These are phyloP conservation scores for Psix sp. DNA, from an alignment of 1,140 invertebrate species.

Conservation along the genomic window DNA sequence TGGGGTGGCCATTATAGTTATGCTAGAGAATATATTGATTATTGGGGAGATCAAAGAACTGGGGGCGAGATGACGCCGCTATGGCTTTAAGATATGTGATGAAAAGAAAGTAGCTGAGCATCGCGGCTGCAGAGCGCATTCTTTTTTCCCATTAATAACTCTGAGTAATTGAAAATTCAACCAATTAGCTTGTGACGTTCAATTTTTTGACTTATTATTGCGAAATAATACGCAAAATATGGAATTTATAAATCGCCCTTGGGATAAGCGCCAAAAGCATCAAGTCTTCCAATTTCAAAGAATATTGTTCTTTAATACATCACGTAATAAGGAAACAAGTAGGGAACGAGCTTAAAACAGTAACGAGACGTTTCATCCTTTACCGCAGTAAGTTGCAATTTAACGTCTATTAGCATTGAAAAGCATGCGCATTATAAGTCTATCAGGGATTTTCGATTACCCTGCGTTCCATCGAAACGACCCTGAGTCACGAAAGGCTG, in stretches of 20 bases:
- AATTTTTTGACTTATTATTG: slow-evolving; percentile 28
- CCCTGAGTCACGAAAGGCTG: slow-evolving; percentile 54
- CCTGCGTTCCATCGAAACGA: slow-evolving; percentile 34
- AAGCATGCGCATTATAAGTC: slow-evolving; percentile 44
- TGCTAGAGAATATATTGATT: slow-evolving; percentile 77
- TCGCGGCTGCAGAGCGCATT: slow-evolving; percentile 37
- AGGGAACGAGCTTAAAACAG: slow-evolving; percentile 33
- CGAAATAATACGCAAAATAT: slow-evolving; percentile 21
- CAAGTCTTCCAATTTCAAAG: slow-evolving; percentile 51
- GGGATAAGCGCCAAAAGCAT: slow-evolving; percentile 30
- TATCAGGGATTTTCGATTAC: slow-evolving; percentile 53
- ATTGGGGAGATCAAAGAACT: slow-evolving; percentile 76
- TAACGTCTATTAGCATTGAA: slow-evolving; percentile 56
- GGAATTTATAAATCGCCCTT: slow-evolving; percentile 34
- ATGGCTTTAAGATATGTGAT: slow-evolving; percentile 61
- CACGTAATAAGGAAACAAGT: slow-evolving; percentile 48
- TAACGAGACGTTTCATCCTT: slow-evolving; percentile 45
- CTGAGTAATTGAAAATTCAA: slow-evolving; percentile 23
- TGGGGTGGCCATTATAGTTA: slow-evolving; percentile 76
- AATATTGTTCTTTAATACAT: slow-evolving; percentile 56
- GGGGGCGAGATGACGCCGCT: slow-evolving; percentile 66
- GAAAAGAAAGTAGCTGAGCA: slow-evolving; percentile 64
- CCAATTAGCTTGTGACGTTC: slow-evolving; percentile 16
- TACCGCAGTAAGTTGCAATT: slow-evolving; percentile 48
- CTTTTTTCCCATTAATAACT: slow-evolving; percentile 23